Evolutionary conservation across 30 jellyfish, hydroid and myxozoan species (phyloP).

Genomic region (Phacellophora camtschatica): DNA sequence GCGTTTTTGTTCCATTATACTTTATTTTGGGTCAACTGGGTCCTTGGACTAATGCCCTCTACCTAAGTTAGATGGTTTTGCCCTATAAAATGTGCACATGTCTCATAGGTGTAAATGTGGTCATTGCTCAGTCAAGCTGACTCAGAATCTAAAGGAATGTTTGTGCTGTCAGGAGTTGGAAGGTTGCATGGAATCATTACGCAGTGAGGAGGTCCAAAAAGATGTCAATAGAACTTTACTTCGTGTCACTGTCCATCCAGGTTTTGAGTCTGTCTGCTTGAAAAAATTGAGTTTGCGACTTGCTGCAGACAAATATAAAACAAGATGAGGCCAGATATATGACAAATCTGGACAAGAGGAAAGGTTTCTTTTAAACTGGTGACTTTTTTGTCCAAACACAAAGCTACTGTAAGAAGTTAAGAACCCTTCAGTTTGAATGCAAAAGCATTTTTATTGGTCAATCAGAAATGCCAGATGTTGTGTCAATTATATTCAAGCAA

Average conservation of each 20-base stretch:
- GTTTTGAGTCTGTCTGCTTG: conserved; percentile 1
- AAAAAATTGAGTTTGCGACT: not conserved
- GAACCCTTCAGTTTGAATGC: not conserved
- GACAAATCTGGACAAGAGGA: not conserved
- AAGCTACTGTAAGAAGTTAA: not conserved
- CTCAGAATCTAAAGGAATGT: not conserved
- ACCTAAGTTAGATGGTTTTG: too few relatives aligned
- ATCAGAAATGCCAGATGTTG: too few relatives aligned
- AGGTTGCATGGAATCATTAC: not conserved
- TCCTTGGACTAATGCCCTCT: too few relatives aligned
- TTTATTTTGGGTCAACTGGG: too few relatives aligned
- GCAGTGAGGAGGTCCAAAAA: conserved; percentile 4
- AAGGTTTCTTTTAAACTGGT: not conserved
- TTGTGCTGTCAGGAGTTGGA: conserved; percentile 19
- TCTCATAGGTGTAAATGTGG: conserved; percentile 16
- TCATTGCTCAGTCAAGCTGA: conserved; percentile 11
- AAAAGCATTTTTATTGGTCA: too few relatives aligned
- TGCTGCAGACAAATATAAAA: not conserved
- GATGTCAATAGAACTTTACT: not conserved
- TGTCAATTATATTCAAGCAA: too few relatives aligned
- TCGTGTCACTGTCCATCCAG: conserved; percentile 21
- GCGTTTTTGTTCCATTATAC: too few relatives aligned
- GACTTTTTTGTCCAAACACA: not conserved
- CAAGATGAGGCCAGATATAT: conserved; percentile 6
- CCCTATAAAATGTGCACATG: not conserved